A percentile compares a stretch with the other conserved stretches of the same genome.
Evolutionary conservation across 92 coral and sea anemone genomes (phyloP).

Genomic region (Heliopora coerulea): DNA sequence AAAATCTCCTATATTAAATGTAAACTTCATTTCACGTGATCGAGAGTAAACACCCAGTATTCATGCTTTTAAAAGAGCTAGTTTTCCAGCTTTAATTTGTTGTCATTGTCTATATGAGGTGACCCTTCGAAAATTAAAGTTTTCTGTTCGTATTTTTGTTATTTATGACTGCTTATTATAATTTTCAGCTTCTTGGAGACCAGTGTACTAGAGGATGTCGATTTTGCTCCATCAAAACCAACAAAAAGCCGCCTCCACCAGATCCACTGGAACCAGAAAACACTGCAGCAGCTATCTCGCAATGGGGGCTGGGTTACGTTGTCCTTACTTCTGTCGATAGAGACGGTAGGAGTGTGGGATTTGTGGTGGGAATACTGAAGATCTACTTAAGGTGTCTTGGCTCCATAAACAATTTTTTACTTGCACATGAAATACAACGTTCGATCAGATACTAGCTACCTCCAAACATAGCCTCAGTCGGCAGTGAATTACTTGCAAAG

Average conservation of each 20-base stretch:
- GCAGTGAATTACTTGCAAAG: too few species aligned
- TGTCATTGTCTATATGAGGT: neutral
- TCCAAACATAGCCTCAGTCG: too few species aligned
- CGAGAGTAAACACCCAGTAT: too few species aligned
- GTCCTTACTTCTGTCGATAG: constrained; percentile 98
- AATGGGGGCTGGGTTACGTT: constrained; percentile 89
- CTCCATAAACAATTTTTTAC: too few species aligned
- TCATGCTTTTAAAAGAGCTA: too few species aligned
- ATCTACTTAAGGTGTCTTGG: too few species aligned
- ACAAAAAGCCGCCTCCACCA: constrained; percentile 91
- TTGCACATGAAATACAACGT: neutral
- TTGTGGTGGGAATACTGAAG: too few species aligned
- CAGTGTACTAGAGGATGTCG: constrained; percentile 99
- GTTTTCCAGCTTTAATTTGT: too few species aligned
- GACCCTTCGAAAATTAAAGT: too few species aligned
- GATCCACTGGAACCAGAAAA: constrained; percentile 92
- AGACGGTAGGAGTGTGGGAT: constrained; percentile 85
- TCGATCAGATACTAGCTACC: too few species aligned
- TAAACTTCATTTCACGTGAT: too few species aligned
- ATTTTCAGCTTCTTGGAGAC: constrained; percentile 84
- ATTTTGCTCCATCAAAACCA: constrained; percentile 94
- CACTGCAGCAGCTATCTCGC: constrained; percentile 89
- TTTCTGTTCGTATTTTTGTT: neutral
- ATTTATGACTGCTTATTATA: neutral
- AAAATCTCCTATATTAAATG: too few species aligned